Evolutionary conservation across 92 coral and sea anemone species (phyloP).

Genomic region (Parazoanthus swiftii): DNA sequence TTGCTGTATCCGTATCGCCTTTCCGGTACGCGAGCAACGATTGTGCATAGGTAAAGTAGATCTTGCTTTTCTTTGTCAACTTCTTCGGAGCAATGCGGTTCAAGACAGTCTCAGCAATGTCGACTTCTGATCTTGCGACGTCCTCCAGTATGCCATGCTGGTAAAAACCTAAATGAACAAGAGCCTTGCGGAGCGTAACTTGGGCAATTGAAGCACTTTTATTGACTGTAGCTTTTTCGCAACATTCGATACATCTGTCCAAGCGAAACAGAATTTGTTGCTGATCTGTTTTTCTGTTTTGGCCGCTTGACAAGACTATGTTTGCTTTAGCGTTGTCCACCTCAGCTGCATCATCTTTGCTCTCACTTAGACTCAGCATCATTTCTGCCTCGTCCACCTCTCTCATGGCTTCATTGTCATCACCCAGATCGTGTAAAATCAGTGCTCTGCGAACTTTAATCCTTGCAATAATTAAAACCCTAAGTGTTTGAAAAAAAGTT

Average conservation of each 20-base stretch:
- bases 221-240: conserved; percentile 43
- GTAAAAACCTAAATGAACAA: conserved; percentile 47
- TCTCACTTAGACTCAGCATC: conserved; percentile 44
- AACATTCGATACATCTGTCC: conserved; percentile 28
- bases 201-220: conserved; percentile 36
- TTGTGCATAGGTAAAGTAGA: conserved; percentile 32
- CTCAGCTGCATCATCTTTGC: conserved; percentile 47
- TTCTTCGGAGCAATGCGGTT: conserved; percentile 8
- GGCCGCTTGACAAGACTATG: conserved; percentile 30
- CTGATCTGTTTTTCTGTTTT: conserved; percentile 26
- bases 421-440: conserved; percentile 37
- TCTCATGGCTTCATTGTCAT: conserved; percentile 45
- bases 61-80: conserved; percentile 40
- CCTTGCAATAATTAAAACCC: conserved; percentile 47
- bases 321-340: conserved; percentile 39
- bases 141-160: conserved; percentile 58
- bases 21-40: conserved; percentile 46
- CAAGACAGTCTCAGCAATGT: conserved; percentile 41
- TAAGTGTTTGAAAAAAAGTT: background rate
- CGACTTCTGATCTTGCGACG: conserved; percentile 33
- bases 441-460: conserved; percentile 39
- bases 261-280: conserved; percentile 14
- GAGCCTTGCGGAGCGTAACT: conserved; percentile 46
- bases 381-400: conserved; percentile 50
- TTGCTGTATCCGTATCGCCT: conserved; percentile 38